A percentile compares a stretch with the other conserved stretches of the same genome.
These are phyloP conservation scores for Florisuga fusca DNA, from an alignment of 2,797 vertebrate genomes.

Conservation along the genomic window DNA sequence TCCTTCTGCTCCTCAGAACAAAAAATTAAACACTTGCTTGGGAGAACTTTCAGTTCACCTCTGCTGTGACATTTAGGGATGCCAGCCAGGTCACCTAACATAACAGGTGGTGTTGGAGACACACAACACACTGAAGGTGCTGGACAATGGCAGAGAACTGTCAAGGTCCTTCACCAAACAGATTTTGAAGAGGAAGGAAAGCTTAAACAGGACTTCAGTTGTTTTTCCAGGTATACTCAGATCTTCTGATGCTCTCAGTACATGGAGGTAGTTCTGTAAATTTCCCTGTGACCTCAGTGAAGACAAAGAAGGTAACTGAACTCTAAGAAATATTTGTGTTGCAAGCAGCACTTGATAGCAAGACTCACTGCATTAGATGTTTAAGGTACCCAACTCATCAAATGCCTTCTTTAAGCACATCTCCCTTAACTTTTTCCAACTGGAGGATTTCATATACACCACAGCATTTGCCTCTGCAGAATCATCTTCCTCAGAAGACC, in stretches of 20 bases:
- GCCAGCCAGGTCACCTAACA: not conserved
- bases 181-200: not conserved
- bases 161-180: not conserved
- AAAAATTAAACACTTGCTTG: not conserved
- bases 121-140: not conserved
- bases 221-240: not conserved
- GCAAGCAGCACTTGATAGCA: not conserved
- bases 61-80: not conserved
- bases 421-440: not conserved
- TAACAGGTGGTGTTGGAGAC: not conserved
- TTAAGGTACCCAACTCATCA: not conserved
- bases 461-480: not conserved
- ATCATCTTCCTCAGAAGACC: not conserved
- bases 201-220: not conserved
- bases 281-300: not conserved
- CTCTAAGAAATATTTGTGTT: not conserved
- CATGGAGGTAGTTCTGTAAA: not conserved
- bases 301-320: not conserved
- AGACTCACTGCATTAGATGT: not conserved
- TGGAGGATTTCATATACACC: not conserved
- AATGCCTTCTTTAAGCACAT: not conserved
- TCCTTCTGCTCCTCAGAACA: not conserved
- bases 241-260: not conserved
- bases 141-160: not conserved
- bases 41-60: not conserved